phyloP scores from a whole-genome alignment of 1,140 invertebrate genomes.

The Camponotus floridanus region DNA sequence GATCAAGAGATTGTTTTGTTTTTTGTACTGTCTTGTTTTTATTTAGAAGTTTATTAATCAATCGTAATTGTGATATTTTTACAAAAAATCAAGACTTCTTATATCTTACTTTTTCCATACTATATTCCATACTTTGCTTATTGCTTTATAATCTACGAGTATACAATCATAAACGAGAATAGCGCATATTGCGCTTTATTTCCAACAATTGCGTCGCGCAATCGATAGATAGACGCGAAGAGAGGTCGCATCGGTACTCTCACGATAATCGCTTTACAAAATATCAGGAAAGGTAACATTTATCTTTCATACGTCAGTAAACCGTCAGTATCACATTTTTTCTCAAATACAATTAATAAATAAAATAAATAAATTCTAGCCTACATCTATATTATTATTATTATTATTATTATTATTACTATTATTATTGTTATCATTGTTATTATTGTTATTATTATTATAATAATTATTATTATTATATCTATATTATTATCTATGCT shows the following conservation, averaged over 20 bases:
- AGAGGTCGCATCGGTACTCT: background rate
- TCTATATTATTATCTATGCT: too few species aligned
- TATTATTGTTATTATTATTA: too few species aligned
- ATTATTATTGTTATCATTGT: too few species aligned
- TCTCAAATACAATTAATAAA: background rate
- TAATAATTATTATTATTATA: too few species aligned
- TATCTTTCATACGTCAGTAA: background rate
- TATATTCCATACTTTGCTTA: background rate
- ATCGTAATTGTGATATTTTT: slow-evolving; percentile 3
- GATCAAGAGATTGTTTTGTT: background rate
- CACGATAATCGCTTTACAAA: background rate
- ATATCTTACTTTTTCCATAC: background rate
- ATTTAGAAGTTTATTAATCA: slow-evolving; percentile 23
- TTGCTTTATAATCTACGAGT: background rate
- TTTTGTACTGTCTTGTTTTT: background rate
- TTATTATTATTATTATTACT: too few species aligned
- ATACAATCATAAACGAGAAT: background rate
- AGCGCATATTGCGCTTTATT: background rate
- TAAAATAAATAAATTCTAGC: background rate
- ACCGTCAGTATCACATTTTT: too few species aligned
- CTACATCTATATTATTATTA: too few species aligned
- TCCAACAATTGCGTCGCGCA: background rate
- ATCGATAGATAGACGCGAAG: background rate
- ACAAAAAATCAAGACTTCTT: background rate
- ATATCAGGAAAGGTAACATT: background rate